Conservation (phyloP, 1,140 invertebrate genomes). For the Lerema accius region DNA sequence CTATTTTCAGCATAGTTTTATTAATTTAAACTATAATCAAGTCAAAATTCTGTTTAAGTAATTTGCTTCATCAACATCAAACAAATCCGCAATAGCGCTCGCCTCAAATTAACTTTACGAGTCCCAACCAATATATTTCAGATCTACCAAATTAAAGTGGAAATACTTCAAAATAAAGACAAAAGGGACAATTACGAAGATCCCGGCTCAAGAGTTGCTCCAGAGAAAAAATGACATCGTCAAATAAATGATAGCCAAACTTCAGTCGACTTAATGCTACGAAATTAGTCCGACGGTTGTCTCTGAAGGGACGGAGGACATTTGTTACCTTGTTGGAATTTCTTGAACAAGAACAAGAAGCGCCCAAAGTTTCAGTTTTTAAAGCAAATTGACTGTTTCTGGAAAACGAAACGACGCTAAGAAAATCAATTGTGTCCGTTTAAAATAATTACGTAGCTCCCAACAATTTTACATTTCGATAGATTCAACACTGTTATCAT, state of each 20-base stretch:
- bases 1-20: too few species aligned
- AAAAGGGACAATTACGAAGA: slow-evolving; percentile 19
- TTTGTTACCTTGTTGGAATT: slow-evolving; percentile 29
- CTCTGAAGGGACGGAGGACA: slow-evolving; percentile 13
- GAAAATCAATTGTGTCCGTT: background rate
- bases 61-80: background rate
- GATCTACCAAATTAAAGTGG: slow-evolving; percentile 12
- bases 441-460: background rate
- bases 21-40: too few species aligned
- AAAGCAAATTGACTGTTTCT: background rate
- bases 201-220: slow-evolving; percentile 20
- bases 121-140: slow-evolving; percentile 12
- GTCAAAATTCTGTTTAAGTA: too few species aligned
- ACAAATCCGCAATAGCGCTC: background rate
- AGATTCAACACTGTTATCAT: too few species aligned
- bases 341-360: slow-evolving; percentile 23
- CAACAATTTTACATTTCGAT: background rate
- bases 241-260: slow-evolving; percentile 32
- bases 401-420: background rate
- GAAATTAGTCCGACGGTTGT: slow-evolving; percentile 24
- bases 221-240: slow-evolving; percentile 32
- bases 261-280: slow-evolving; percentile 29
- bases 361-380: slow-evolving; percentile 21
- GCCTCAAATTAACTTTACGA: slow-evolving; percentile 3
- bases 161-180: slow-evolving; percentile 28